phyloP scores from a whole-genome alignment of 1,140 invertebrate genomes.

The Pollicipes pollicipes region DNA sequence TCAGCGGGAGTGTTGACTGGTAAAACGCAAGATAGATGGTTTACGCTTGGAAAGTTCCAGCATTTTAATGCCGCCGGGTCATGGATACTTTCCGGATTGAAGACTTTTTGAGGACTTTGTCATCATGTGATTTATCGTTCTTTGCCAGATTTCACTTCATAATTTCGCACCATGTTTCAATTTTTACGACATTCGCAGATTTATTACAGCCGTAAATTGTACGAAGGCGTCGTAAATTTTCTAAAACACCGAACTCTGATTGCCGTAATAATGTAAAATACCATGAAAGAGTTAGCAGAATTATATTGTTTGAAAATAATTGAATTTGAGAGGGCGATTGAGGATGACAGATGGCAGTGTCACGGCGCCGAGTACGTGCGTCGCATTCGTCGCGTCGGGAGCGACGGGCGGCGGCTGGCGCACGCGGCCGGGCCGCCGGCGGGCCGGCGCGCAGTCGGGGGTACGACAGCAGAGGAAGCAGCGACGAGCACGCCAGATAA shows the following conservation, averaged over 20 bases:
- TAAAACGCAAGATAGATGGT: not conserved
- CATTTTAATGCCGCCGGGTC: not conserved
- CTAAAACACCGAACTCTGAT: not conserved
- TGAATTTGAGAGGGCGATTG: not conserved
- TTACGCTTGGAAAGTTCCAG: not conserved
- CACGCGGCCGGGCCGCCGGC: no score
- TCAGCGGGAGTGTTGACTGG: not conserved
- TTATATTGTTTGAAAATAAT: slow-evolving; percentile 1
- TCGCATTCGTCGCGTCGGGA: not conserved
- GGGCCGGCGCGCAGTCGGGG: no score
- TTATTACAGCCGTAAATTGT: not conserved
- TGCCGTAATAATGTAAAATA: slow-evolving; percentile 1
- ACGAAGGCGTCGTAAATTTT: not conserved
- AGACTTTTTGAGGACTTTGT: not conserved
- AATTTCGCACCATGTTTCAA: slow-evolving; percentile 2
- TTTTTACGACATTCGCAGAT: slow-evolving; percentile 2
- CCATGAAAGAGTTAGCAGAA: not conserved
- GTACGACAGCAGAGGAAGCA: not conserved
- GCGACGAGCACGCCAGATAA: not conserved
- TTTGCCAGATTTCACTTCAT: not conserved
- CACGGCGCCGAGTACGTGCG: not conserved
- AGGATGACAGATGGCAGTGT: not conserved
- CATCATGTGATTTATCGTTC: not conserved
- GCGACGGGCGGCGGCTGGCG: not conserved
- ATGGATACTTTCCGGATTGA: slow-evolving; percentile 1